These are phyloP conservation scores for Blera fallax DNA, from an alignment of 2,888 invertebrate genomes.

Conservation along the genomic window DNA sequence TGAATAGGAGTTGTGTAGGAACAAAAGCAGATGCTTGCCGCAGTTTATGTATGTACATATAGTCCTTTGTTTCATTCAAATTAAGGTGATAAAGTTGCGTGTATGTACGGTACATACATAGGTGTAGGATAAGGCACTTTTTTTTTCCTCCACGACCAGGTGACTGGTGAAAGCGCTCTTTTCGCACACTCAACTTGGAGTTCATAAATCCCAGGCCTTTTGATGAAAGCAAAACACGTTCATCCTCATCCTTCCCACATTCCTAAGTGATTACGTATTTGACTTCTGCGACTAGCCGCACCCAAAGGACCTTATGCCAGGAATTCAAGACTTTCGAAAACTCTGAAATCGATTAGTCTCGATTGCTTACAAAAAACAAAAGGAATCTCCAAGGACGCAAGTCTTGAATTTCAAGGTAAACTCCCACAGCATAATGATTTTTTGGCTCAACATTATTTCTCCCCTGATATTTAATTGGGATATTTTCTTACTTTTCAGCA, in stretches of 20 bases:
- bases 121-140: too few relatives aligned
- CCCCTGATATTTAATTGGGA: conserved; percentile 14
- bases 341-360: not conserved
- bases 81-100: conserved; percentile 2
- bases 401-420: not conserved
- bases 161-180: not conserved
- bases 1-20: not conserved
- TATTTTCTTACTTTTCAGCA: conserved; percentile 49
- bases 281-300: not conserved
- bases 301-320: not conserved
- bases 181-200: too few relatives aligned
- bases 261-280: not conserved
- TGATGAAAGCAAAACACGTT: too few relatives aligned
- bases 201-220: too few relatives aligned
- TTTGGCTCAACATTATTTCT: not conserved
- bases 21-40: not conserved
- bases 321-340: not conserved
- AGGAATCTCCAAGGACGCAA: not conserved
- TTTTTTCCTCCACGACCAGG: too few relatives aligned
- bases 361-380: not conserved
- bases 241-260: not conserved
- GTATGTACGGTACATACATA: not conserved
- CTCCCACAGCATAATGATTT: not conserved
- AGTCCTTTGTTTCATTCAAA: not conserved
- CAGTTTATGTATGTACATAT: not conserved